phyloP scores from a whole-genome alignment of 2,888 invertebrate genomes.

The Digitonthophagus gazella region DNA sequence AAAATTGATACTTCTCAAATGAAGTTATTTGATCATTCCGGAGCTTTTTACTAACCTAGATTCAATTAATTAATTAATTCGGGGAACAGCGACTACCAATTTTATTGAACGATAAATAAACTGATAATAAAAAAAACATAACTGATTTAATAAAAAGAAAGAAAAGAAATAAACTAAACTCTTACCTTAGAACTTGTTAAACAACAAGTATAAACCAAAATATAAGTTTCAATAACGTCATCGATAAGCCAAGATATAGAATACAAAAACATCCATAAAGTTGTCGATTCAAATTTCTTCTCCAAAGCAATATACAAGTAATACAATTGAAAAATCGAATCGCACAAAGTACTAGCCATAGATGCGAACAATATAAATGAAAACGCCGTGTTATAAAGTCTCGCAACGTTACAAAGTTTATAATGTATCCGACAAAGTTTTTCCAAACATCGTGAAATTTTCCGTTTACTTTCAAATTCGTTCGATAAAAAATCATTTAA shows the following conservation, averaged over 20 bases:
- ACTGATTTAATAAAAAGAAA: no score
- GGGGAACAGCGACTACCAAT: no score
- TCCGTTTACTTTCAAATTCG: conserved; percentile 12
- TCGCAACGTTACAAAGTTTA: conserved; percentile 37
- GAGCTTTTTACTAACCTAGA: no score
- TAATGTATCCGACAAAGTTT: conserved; percentile 39
- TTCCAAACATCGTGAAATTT: conserved; percentile 33
- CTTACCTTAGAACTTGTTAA: conserved; percentile 38
- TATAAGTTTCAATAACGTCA: conserved; percentile 38
- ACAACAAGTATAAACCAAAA: conserved; percentile 37
- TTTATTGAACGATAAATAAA: no score
- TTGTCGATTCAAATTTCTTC: conserved; percentile 26
- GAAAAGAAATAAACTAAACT: neutral
- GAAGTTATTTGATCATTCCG: no score
- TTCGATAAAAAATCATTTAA: conserved; percentile 27
- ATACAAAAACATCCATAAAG: conserved; percentile 29
- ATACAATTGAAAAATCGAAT: conserved; percentile 40
- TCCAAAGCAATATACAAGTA: conserved; percentile 37
- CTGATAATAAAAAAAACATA: no score
- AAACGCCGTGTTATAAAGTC: conserved; percentile 37
- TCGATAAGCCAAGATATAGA: conserved; percentile 38
- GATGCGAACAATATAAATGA: conserved; percentile 38
- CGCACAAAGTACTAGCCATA: conserved; percentile 35
- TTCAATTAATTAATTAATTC: no score
- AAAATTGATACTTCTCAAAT: no score